Base-by-base conservation (phyloP, 2,797 vertebrate species). In the Ctenopoma multispine region DNA sequence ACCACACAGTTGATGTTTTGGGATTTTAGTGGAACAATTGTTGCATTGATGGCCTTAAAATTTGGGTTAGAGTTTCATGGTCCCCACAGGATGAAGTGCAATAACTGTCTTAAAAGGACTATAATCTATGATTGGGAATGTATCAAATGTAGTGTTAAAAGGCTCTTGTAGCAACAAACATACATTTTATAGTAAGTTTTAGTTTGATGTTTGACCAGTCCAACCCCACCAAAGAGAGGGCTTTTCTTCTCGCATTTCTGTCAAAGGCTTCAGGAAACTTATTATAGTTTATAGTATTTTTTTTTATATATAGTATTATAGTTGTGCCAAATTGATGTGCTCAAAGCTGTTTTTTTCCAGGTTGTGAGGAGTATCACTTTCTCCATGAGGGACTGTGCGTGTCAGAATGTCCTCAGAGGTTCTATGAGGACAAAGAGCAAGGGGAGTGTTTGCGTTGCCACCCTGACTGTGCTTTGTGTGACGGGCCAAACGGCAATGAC, bases 391-490 rank as follows among this genome's bases (percentile, higher is more conserved):
- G 92, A 5, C 50, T 27, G 4, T 99, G 97, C 61, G 69, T 94
- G n/a, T 49, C 23, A 0, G 86, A 91, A 62, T 99, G 97, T 70
- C 96, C 96, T 20, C 73, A 72, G 31, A 78, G 79, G 2, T 97
- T 95, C 87, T 97, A 94, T 0, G 83, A 84, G 15, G 93, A 95
- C 63, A 61, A 62, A 0, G 85, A 79, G 54, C 86, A 21, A 15
- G 65, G 81, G 21, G 72, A 71, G 56, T 99, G 97, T 73, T 68
- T 87, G 62, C 85, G 20, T 14, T 99, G 97, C 86, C 94, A 98
- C 17, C 36, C 79, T 0, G 78, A 93, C 73, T 98, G 97, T 60
- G 73, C 81, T 31, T 62, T 91, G 41, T 99, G 97, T 63, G 93
- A 86, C 0, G 97, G 97, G 1, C 95, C 95, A 0, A 81, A 89